Conservation (phyloP, 2,113 vertebrate genomes). For the Platysternon megacephalum region DNA sequence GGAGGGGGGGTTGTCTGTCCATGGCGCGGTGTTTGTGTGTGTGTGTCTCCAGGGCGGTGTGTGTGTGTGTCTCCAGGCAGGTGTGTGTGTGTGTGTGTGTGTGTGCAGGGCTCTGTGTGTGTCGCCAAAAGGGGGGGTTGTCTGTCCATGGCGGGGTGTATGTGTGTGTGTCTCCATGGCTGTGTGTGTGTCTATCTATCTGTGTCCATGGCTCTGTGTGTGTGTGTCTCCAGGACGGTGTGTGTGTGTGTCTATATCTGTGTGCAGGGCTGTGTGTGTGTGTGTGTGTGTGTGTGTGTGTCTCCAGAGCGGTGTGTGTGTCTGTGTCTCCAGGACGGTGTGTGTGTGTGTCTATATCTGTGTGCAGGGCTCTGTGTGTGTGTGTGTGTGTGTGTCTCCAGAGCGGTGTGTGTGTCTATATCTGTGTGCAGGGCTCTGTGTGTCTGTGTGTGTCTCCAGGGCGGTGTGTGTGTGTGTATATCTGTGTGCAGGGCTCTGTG, state of each 20-base stretch:
- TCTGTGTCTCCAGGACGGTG: neutral
- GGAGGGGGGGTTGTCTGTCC: no score
- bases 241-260: rapidly evolving
- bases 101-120: no score
- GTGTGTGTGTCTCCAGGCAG: rapidly evolving
- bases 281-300: rapidly evolving
- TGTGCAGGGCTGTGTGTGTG: no score
- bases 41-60: neutral
- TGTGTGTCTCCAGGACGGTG: no score
- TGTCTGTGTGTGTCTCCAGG: no score
- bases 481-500: neutral
- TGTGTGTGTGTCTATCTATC: no score
- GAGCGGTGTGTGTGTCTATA: no score
- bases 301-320: neutral
- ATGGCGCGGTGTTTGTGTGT: neutral
- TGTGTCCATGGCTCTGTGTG: rapidly evolving
- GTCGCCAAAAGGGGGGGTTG: no score
- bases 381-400: neutral
- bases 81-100: no score
- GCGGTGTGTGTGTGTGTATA: no score
- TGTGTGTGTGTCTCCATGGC: neutral
- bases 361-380: neutral
- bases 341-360: no score
- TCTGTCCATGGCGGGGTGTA: neutral
- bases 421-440: no score